Percentiles rank a stretch among this genome's conserved stretches.
Evolutionary conservation across 2,797 vertebrate genomes (phyloP).

Genomic region (Neosalanx taihuensis): DNA sequence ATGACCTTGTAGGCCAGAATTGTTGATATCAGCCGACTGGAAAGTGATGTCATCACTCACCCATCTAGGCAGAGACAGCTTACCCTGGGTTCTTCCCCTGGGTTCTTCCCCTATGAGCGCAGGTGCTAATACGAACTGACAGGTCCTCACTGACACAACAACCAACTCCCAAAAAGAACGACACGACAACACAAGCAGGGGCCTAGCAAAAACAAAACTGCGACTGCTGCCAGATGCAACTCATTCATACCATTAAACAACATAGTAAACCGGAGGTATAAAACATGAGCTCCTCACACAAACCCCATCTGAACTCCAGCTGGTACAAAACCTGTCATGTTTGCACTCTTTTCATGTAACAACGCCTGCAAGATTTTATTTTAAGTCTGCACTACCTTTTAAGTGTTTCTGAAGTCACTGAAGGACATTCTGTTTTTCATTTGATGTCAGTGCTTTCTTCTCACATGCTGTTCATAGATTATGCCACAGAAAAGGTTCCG

Average conservation of each 20-base stretch:
- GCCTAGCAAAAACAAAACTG: constrained; percentile 40
- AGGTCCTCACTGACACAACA: constrained; percentile 32
- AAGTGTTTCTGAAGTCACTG: constrained; percentile 28
- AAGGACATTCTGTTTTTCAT: constrained; percentile 43
- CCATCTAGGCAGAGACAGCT: constrained; percentile 28
- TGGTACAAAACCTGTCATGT: constrained; percentile 19
- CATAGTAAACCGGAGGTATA: constrained; percentile 9
- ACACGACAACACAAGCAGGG: constrained; percentile 27
- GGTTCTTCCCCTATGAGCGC: constrained; percentile 26
- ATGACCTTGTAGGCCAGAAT: background rate
- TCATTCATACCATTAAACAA: constrained; percentile 49
- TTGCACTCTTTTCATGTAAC: too few relatives aligned
- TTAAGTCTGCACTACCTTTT: constrained; percentile 19
- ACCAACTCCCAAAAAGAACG: constrained; percentile 29
- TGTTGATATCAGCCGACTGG: constrained; percentile 30
- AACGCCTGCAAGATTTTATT: too few relatives aligned
- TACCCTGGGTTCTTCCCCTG: constrained; percentile 40
- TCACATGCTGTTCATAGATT: constrained; percentile 25
- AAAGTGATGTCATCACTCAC: constrained; percentile 40
- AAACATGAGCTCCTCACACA: constrained; percentile 19
- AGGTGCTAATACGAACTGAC: constrained; percentile 47
- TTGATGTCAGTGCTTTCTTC: constrained; percentile 50
- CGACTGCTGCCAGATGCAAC: constrained; percentile 56
- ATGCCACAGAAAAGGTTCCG: constrained; percentile 19
- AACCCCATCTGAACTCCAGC: constrained; percentile 22